Evolutionary conservation across 2,113 vertebrate genomes (phyloP).

Genomic region (Sphaerodactylus townsendi): DNA sequence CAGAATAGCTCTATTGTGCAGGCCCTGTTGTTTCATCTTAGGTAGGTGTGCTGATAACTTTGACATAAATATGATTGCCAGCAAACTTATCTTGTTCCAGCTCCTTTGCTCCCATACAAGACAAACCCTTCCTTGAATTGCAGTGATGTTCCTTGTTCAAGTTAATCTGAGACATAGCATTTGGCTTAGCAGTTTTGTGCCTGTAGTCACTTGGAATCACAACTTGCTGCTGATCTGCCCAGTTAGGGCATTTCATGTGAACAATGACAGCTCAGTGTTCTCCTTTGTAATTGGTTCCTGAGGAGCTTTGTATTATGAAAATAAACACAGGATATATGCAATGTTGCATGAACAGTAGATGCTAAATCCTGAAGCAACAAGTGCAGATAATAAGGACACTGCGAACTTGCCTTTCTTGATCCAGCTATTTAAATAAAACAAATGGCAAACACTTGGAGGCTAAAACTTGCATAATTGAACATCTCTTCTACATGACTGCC

Average conservation of each 20-base stretch:
- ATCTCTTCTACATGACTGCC: background rate
- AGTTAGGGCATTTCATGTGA: background rate
- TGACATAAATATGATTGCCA: too few species aligned
- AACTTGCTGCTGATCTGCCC: too few species aligned
- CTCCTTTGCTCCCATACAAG: background rate
- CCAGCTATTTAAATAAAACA: too few species aligned
- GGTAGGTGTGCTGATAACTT: background rate
- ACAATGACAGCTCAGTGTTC: background rate
- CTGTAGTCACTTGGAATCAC: too few species aligned
- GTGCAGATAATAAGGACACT: background rate
- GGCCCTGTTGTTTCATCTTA: background rate
- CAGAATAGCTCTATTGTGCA: too few species aligned
- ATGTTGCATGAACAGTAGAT: background rate
- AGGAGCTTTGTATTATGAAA: background rate
- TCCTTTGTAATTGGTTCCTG: background rate
- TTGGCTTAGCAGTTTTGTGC: too few species aligned
- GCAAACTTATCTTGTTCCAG: background rate
- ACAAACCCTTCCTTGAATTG: background rate
- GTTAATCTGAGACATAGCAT: too few species aligned
- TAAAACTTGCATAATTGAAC: too few species aligned
- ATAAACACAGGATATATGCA: background rate
- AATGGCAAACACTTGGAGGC: too few species aligned
- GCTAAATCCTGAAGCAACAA: background rate
- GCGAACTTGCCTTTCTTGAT: background rate
- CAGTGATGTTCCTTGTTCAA: too few species aligned